A percentile compares a stretch with the other conserved stretches of the same genome.
Conservation (phyloP, 2,113 vertebrate species). For the Scalopus aquaticus region DNA sequence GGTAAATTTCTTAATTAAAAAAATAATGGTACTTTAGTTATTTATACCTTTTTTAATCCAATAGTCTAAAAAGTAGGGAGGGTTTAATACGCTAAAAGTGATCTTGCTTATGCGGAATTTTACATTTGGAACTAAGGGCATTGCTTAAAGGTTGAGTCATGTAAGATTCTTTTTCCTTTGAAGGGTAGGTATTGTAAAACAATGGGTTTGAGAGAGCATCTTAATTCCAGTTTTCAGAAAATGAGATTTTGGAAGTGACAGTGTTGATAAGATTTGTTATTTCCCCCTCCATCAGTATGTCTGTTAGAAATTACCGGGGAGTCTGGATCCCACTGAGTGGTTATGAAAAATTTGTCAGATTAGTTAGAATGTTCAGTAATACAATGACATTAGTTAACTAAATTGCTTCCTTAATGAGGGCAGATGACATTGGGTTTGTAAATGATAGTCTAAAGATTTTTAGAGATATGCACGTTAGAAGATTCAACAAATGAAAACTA, state of each 20-base stretch:
- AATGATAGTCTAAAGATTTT: constrained; percentile 73
- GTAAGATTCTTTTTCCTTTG: constrained; percentile 13
- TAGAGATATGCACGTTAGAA: constrained; percentile 62
- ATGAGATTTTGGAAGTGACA: constrained; percentile 52
- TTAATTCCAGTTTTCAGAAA: constrained; percentile 41
- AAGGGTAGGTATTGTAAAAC: neutral
- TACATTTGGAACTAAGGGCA: neutral
- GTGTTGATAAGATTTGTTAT: constrained; percentile 44
- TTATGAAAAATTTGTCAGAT: constrained; percentile 74
- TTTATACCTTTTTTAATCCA: neutral
- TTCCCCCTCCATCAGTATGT: neutral
- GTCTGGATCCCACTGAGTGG: constrained; percentile 69
- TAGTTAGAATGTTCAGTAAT: constrained; percentile 70
- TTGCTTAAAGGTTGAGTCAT: neutral
- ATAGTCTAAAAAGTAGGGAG: neutral
- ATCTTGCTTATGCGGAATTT: neutral
- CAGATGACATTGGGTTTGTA: constrained; percentile 68
- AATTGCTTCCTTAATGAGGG: constrained; percentile 76
- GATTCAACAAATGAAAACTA: constrained; percentile 59
- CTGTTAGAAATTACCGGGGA: constrained; percentile 67
- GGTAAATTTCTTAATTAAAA: constrained; percentile 10
- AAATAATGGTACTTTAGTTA: neutral
- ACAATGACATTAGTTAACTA: constrained; percentile 72
- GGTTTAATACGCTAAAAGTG: neutral
- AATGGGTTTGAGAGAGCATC: neutral